phyloP scores from a whole-genome alignment of 2,888 invertebrate species.

The Plebejus argus region DNA sequence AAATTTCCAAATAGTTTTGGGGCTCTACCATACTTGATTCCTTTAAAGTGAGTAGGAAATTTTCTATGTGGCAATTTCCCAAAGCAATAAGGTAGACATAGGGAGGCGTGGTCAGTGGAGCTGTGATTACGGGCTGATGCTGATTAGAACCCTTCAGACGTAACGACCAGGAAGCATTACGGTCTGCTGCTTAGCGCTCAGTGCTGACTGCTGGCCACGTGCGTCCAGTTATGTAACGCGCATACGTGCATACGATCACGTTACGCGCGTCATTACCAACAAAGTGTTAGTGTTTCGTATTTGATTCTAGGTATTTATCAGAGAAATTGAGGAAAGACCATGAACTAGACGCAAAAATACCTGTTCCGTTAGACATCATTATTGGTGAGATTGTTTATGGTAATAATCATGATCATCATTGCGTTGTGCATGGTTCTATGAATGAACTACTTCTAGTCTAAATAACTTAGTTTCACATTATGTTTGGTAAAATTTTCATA shows the following conservation, averaged over 20 bases:
- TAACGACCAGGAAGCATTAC: constrained; percentile 15
- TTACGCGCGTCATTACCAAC: constrained; percentile 9
- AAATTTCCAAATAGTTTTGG: no score
- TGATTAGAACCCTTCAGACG: not conserved
- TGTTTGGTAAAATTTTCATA: no score
- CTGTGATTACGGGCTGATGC: not conserved
- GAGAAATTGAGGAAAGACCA: not conserved
- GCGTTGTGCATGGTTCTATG: no score
- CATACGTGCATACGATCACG: constrained; percentile 10
- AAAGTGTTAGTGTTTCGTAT: not conserved
- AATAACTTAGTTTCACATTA: no score
- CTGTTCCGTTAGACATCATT: no score
- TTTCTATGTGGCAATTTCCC: no score
- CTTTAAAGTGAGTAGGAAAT: no score
- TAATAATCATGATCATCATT: no score
- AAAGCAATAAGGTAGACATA: no score
- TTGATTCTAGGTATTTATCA: not conserved
- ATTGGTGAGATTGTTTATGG: no score
- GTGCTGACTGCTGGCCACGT: not conserved
- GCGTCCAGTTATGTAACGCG: not conserved
- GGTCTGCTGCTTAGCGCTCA: not conserved
- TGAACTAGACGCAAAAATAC: not conserved
- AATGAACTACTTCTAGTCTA: no score
- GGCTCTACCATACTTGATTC: no score
- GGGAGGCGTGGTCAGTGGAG: not conserved